phyloP scores from a whole-genome alignment of 2,797 vertebrate genomes.

The Remorina albescens region DNA sequence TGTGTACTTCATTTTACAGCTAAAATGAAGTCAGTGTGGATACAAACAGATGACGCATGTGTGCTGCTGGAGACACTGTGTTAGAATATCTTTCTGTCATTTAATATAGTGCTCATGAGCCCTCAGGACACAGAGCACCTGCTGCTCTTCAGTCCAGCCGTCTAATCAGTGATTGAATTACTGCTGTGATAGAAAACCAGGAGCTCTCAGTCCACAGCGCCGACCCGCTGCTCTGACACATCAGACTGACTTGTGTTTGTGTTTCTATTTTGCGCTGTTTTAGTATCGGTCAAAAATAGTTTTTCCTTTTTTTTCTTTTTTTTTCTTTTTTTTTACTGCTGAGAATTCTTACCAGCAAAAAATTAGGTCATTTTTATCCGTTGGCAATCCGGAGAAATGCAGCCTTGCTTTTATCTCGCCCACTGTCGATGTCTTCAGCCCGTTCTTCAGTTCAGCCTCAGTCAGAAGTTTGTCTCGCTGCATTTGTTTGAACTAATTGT shows the following conservation, averaged over 20 bases:
- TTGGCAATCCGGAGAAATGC: constrained; percentile 55
- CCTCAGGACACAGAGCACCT: constrained; percentile 42
- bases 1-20: background rate
- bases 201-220: constrained; percentile 17
- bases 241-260: constrained; percentile 33
- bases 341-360: constrained; percentile 44
- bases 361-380: constrained; percentile 66
- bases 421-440: constrained; percentile 33
- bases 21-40: background rate
- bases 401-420: constrained; percentile 56
- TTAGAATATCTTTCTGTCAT: constrained; percentile 22
- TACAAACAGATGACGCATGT: constrained; percentile 5
- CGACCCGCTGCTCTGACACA: constrained; percentile 15
- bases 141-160: constrained; percentile 48
- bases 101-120: constrained; percentile 16
- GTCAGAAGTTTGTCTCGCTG: constrained; percentile 22
- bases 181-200: constrained; percentile 38
- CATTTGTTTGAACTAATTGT: constrained; percentile 14
- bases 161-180: constrained; percentile 50
- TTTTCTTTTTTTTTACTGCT: constrained; percentile 23
- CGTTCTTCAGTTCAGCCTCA: constrained; percentile 25
- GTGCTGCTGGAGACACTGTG: constrained; percentile 15
- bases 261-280: constrained; percentile 33
- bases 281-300: constrained; percentile 37
- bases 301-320: constrained; percentile 5